These are phyloP conservation scores for Perccottus glenii DNA, from an alignment of 2,113 vertebrate genomes.

Conservation along the genomic window DNA sequence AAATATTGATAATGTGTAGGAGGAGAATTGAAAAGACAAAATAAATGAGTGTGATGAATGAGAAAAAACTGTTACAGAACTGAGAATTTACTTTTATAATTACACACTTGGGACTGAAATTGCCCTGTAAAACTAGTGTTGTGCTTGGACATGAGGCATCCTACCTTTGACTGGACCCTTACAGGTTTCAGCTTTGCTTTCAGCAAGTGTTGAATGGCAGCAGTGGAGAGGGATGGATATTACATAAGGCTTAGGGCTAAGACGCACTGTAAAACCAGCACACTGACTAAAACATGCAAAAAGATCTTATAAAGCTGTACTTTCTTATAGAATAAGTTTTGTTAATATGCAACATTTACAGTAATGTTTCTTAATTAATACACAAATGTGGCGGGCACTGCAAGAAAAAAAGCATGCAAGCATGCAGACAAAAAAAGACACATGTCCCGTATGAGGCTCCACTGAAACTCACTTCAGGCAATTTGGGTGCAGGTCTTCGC, in stretches of 20 bases:
- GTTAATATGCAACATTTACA: not conserved
- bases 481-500: constrained; percentile 82
- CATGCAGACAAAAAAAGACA: not conserved
- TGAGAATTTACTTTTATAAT: not conserved
- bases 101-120: constrained; percentile 8
- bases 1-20: constrained; percentile 79
- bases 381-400: not conserved
- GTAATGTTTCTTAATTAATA: not conserved
- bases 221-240: constrained; percentile 40
- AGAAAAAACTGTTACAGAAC: not conserved
- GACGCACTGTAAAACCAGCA: not conserved
- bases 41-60: constrained; percentile 36
- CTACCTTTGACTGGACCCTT: constrained; percentile 72
- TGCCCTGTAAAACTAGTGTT: not conserved
- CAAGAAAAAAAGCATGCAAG: constrained; percentile 13
- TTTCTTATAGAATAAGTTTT: too few species aligned
- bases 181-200: constrained; percentile 62
- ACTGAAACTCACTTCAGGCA: constrained; percentile 87
- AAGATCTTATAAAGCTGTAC: not conserved
- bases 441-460: not conserved
- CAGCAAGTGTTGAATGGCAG: constrained; percentile 61
- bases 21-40: constrained; percentile 59
- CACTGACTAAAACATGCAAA: not conserved
- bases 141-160: constrained; percentile 29
- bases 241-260: constrained; percentile 28